Evolutionary conservation across 2,113 vertebrate species (phyloP).

Genomic region (Osmerus mordax): DNA sequence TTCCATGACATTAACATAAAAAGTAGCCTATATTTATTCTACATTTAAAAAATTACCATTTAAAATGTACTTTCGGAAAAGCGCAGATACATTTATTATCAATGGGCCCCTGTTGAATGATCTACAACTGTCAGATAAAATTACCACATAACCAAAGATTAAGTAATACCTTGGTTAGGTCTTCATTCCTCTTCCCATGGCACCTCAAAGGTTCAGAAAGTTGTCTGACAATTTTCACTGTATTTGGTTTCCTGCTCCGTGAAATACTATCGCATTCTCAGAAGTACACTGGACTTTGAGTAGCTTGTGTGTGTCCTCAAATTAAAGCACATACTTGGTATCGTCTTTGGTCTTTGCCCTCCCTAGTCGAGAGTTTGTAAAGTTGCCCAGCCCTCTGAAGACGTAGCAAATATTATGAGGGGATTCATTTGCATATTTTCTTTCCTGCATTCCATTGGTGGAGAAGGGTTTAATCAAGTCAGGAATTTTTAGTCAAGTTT

Average conservation of each 20-base stretch:
- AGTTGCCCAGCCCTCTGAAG: not conserved
- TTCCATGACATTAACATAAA: too few relatives aligned
- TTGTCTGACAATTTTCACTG: slow-evolving; percentile 37
- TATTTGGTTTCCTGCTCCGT: slow-evolving; percentile 17
- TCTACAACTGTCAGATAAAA: not conserved
- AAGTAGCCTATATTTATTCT: too few relatives aligned
- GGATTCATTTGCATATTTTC: slow-evolving; percentile 11
- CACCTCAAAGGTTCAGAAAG: slow-evolving; percentile 40
- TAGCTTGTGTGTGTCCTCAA: slow-evolving; percentile 13
- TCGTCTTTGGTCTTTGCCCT: slow-evolving; percentile 25
- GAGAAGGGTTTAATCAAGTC: not conserved
- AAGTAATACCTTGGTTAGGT: slow-evolving; percentile 58
- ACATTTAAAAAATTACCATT: too few relatives aligned
- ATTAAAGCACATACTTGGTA: slow-evolving; percentile 29
- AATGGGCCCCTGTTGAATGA: too few relatives aligned
- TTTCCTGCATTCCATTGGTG: slow-evolving; percentile 8
- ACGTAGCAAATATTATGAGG: not conserved
- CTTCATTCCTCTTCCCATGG: slow-evolving; percentile 53
- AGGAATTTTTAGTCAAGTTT: not conserved
- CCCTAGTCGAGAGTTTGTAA: not conserved
- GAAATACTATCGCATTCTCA: not conserved
- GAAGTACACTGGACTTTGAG: not conserved
- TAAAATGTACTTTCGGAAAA: too few relatives aligned
- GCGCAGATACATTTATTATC: too few relatives aligned
- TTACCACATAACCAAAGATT: not conserved